phyloP scores from a whole-genome alignment of 2,113 vertebrate species.

The Piaya cayana region DNA sequence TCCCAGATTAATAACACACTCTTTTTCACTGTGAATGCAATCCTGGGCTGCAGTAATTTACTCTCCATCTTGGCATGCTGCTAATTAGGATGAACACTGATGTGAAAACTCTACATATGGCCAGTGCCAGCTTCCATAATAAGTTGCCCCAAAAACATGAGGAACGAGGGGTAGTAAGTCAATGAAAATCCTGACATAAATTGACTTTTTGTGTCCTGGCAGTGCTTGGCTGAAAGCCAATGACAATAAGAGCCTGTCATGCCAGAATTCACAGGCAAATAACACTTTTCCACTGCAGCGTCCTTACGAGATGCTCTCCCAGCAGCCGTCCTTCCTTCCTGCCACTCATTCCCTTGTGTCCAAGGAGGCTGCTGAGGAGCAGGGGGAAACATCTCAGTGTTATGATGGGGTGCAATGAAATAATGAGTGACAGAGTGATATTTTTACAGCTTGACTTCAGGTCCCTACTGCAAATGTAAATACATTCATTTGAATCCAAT shows the following conservation, averaged over 20 bases:
- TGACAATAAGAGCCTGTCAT: not conserved
- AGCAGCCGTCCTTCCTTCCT: slow-evolving; percentile 27
- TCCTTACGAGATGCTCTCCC: slow-evolving; percentile 8
- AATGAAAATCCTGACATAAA: not conserved
- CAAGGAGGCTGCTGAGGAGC: slow-evolving; percentile 7
- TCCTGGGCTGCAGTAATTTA: not conserved
- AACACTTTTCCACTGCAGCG: slow-evolving; percentile 21
- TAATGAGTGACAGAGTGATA: slow-evolving; percentile 64
- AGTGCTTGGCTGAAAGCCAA: slow-evolving; percentile 57
- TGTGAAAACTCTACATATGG: not conserved
- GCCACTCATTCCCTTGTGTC: slow-evolving; percentile 41
- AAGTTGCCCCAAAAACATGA: not conserved
- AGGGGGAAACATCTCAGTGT: not conserved
- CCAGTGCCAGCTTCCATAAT: not conserved
- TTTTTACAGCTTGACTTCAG: slow-evolving; percentile 64
- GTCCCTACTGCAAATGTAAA: slow-evolving; percentile 62
- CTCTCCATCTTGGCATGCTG: not conserved
- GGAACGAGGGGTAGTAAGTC: not conserved
- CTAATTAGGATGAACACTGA: not conserved
- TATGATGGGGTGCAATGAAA: slow-evolving; percentile 48
- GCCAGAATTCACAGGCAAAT: slow-evolving; percentile 55
- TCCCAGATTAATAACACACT: not conserved
- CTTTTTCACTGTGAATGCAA: not conserved
- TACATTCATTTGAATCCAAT: slow-evolving; percentile 65
- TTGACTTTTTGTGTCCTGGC: slow-evolving; percentile 54